phyloP scores from a whole-genome alignment of 2,888 invertebrate species.

The Ariolimax columbianus region DNA sequence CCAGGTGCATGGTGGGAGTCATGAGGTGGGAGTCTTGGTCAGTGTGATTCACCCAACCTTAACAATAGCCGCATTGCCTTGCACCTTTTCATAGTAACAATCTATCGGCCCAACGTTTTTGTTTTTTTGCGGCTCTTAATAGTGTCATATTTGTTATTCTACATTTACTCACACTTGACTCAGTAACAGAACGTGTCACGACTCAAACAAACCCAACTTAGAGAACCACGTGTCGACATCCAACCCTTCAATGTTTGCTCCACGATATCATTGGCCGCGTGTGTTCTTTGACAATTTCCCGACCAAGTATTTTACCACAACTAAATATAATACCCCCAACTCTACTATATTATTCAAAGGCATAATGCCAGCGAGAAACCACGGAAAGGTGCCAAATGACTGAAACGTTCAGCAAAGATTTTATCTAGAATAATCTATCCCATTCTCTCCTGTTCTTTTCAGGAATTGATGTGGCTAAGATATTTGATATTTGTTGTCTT shows the following conservation, averaged over 20 bases:
- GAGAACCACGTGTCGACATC: not conserved
- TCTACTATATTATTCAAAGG: not conserved
- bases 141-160: not conserved
- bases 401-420: not conserved
- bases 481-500: not conserved
- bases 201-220: not conserved
- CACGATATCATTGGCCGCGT: not conserved
- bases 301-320: conserved; percentile 1
- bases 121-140: not conserved
- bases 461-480: not conserved
- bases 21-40: too few relatives aligned
- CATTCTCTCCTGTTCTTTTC: not conserved
- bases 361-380: not conserved
- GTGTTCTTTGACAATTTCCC: not conserved
- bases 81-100: too few relatives aligned
- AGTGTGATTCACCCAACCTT: too few relatives aligned
- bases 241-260: not conserved
- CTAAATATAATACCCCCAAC: not conserved
- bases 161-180: conserved; percentile 14
- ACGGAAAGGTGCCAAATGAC: not conserved
- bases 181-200: conserved; percentile 2
- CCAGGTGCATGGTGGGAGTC: too few relatives aligned
- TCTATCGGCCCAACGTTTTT: not conserved
- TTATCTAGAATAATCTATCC: not conserved
- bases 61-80: too few relatives aligned